A percentile compares a stretch with the other conserved stretches of the same genome.
Conservation (phyloP, 2,888 invertebrate genomes). For the Sarcophaga subvicina region DNA sequence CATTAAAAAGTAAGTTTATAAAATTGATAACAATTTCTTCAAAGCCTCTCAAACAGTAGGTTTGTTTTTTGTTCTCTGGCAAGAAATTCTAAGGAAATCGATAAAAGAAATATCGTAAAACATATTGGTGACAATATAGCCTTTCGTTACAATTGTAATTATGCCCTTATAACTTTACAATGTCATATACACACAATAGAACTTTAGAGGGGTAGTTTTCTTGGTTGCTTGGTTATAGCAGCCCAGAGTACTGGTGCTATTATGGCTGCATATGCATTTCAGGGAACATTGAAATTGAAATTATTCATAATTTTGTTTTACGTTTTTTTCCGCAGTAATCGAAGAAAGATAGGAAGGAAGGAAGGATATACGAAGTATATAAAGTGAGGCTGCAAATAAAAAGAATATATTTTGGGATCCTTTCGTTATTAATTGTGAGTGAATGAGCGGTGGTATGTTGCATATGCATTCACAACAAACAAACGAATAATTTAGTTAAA, state of each 20-base stretch:
- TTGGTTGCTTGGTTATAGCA: conserved; percentile 9
- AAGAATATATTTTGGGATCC: conserved; percentile 49
- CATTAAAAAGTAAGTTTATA: too few species aligned
- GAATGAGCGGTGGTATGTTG: conserved; percentile 39
- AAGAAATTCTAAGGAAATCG: too few species aligned
- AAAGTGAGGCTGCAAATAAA: conserved; percentile 27
- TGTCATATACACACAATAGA: background rate
- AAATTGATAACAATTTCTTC: too few species aligned
- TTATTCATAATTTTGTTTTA: conserved; percentile 62
- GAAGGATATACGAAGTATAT: background rate
- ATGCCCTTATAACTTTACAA: background rate
- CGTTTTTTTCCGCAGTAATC: background rate
- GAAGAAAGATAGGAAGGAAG: conserved; percentile 5
- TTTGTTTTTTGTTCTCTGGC: too few species aligned
- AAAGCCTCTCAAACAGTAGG: too few species aligned
- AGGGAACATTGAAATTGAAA: conserved; percentile 39
- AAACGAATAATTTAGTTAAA: conserved; percentile 44
- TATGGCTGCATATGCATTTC: conserved; percentile 59
- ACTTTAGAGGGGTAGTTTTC: conserved; percentile 39
- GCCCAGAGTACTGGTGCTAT: conserved; percentile 29
- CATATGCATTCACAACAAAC: conserved; percentile 62
- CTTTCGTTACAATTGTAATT: conserved; percentile 21
- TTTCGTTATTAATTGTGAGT: conserved; percentile 58
- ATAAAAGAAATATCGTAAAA: background rate
- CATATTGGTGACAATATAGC: background rate